phyloP scores from a whole-genome alignment of 2,113 vertebrate species.

The Turdus rufiventris region DNA sequence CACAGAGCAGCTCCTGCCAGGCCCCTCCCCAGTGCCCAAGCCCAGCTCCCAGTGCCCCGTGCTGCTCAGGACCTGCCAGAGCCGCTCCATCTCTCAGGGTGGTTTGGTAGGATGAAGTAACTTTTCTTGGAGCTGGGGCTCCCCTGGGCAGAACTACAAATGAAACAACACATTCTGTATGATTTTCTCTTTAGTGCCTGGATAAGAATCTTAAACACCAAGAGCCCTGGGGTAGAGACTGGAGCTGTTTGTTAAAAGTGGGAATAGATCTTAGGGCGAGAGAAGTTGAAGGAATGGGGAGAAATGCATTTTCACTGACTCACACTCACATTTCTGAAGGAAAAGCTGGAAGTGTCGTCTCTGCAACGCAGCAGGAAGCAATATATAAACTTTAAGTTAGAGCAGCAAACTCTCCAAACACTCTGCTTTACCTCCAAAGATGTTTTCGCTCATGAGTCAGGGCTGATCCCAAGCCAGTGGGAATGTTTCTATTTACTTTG shows the following conservation, averaged over 20 bases:
- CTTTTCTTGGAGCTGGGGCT: background rate
- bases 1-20: background rate
- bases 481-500: conserved; percentile 67
- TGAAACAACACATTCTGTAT: background rate
- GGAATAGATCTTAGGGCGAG: background rate
- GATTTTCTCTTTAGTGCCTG: background rate
- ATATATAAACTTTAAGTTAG: conserved; percentile 50
- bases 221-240: background rate
- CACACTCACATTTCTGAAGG: background rate
- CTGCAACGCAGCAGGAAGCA: conserved; percentile 1
- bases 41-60: rapidly evolving
- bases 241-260: background rate
- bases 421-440: conserved; percentile 53
- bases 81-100: background rate
- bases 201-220: conserved; percentile 13
- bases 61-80: background rate
- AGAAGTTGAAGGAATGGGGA: background rate
- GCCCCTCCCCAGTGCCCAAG: rapidly evolving
- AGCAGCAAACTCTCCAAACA: conserved; percentile 27
- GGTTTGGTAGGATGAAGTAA: background rate
- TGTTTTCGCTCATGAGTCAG: conserved; percentile 50
- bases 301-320: background rate
- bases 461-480: conserved; percentile 41
- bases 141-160: conserved; percentile 11
- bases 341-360: conserved; percentile 18